phyloP scores from a whole-genome alignment of 2,113 vertebrate species.

The Maccullochella peelii region DNA sequence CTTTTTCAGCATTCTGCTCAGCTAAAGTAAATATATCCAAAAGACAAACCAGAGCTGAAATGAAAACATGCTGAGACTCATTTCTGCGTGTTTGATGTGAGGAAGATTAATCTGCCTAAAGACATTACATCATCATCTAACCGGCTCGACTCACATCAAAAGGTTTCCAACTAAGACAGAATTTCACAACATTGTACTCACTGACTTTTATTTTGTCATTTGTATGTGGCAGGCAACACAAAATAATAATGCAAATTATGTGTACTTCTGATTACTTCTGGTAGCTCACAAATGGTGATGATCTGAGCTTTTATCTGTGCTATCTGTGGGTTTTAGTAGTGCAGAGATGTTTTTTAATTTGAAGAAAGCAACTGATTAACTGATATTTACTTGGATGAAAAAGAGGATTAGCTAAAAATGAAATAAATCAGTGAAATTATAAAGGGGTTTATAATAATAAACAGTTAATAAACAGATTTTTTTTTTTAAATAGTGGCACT shows the following conservation, averaged over 20 bases:
- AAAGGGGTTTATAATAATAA: background rate
- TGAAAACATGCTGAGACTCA: conserved; percentile 62
- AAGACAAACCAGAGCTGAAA: conserved; percentile 40
- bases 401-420: background rate
- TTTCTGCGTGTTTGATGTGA: conserved; percentile 63
- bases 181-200: conserved; percentile 33
- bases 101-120: conserved; percentile 52
- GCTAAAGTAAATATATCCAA: conserved; percentile 62
- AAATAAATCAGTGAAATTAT: background rate
- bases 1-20: conserved; percentile 37
- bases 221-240: conserved; percentile 6
- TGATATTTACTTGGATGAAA: background rate
- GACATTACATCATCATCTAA: conserved; percentile 66
- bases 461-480: background rate
- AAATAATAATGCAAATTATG: background rate
- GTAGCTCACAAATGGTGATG: too few relatives aligned
- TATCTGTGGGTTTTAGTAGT: too few relatives aligned
- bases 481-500: too few relatives aligned
- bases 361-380: background rate
- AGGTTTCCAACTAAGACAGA: conserved; percentile 1
- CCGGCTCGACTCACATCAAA: conserved; percentile 21
- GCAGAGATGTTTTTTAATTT: background rate
- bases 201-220: conserved; percentile 5
- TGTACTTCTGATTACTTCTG: background rate
- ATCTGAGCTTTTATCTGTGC: background rate